Base-by-base conservation (phyloP, 2,888 invertebrate genomes). In the Xanthorhoe spadicearia region DNA sequence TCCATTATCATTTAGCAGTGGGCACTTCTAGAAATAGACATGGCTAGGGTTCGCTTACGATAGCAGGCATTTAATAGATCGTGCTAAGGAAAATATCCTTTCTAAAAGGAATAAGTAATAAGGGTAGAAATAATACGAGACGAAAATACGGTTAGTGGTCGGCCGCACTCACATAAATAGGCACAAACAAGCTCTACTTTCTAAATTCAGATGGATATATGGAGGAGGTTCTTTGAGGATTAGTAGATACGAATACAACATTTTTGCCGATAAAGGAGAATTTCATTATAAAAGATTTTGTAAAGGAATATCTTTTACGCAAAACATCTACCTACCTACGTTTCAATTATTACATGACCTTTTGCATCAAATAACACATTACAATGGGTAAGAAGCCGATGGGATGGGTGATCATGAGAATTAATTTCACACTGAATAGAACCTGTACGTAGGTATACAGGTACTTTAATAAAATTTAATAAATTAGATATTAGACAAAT, bases 51-150 rank as follows among this genome's bases (percentile, higher is more conserved):
- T 17, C 52, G 17, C 51, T 32, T 32, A 49, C 56, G 57, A 48
- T 46, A 46, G 23, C 32, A n/a, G 19, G 38, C 58, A 53, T 58
- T 58, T 46, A 15, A 17, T 28, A 54, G 17, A 54, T 32, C 43
- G 18, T 52, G 61, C 49, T 52, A 56, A 49, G 35, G 63, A 64
- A 61, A 67, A 63, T 50, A 64, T 49, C 49, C 64, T 32, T 57
- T 38, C 48, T 68, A 35, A 63, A 61, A 64, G 64, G 67, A 68
- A 64, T 64, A 64, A 15, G 67, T 57, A 68, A 61, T 68, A 64
- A 49, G 64, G 57, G 17, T 43, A 49, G 56, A 57, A 61, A 64
- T 63, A 64, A 64, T 49, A 65, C 10, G 54, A n/a, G 46, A 59
- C 9, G 49, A 56, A 68, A 64, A 64, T 61, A 9, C 53, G 60